Conservation (phyloP, 2,888 invertebrate genomes). For the Uropetala carovei region DNA sequence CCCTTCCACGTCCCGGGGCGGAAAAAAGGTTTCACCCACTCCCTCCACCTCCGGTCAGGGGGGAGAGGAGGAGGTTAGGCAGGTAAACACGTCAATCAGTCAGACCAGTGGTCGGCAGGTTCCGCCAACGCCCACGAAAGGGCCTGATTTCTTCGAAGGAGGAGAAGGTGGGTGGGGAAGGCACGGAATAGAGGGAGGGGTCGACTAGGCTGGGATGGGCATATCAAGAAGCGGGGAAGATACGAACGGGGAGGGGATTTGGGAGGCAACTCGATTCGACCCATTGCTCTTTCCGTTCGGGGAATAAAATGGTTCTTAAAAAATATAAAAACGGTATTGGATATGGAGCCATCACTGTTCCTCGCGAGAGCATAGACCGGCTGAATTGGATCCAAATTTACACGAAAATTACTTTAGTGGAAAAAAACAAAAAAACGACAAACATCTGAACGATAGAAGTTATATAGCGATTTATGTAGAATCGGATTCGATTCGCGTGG, state of each 20-base stretch:
- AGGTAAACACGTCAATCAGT: slow-evolving; percentile 63
- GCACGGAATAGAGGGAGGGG: neutral
- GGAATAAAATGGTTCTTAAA: too few species aligned
- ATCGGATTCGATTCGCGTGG: neutral
- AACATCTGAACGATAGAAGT: too few species aligned
- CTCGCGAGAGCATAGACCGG: too few species aligned
- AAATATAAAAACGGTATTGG: too few species aligned
- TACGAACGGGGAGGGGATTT: neutral
- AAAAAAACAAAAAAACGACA: neutral
- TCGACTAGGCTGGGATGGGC: neutral
- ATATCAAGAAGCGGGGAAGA: neutral
- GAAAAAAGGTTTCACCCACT: neutral
- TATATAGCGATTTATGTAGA: neutral
- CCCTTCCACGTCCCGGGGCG: slow-evolving; percentile 44
- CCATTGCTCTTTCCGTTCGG: neutral
- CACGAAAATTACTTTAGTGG: neutral
- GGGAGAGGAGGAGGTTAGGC: neutral
- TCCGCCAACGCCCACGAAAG: slow-evolving; percentile 58
- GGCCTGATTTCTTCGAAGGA: slow-evolving; percentile 54
- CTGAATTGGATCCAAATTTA: too few species aligned
- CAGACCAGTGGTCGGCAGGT: slow-evolving; percentile 59
- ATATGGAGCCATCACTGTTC: neutral
- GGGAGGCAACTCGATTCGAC: neutral
- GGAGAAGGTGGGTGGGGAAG: neutral
- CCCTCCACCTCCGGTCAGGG: neutral